Percentiles rank a stretch among this genome's conserved stretches.
phyloP scores from a whole-genome alignment of 2,113 vertebrate species.

The Microcebus tavaratra region DNA sequence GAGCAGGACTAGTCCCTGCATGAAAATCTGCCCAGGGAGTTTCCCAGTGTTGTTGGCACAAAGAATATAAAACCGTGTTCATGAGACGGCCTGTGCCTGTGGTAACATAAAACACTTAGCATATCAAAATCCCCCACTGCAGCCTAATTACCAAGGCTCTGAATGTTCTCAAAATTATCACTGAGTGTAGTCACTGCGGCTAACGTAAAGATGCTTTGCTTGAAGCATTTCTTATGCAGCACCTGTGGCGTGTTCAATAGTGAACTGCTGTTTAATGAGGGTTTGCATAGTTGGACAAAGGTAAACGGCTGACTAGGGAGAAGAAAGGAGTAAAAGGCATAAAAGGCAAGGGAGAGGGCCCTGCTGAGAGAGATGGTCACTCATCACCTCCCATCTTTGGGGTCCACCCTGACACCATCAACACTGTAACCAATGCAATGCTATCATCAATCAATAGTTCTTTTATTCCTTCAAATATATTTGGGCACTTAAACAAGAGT shows the following conservation, averaged over 20 bases:
- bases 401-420: not conserved
- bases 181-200: not conserved
- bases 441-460: not conserved
- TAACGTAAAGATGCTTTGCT: not conserved
- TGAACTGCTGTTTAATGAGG: not conserved
- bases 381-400: not conserved
- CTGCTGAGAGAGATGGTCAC: not conserved
- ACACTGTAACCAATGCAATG: not conserved
- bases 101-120: not conserved
- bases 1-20: not conserved
- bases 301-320: not conserved
- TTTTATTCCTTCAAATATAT: not conserved
- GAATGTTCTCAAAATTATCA: not conserved
- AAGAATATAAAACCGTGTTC: not conserved
- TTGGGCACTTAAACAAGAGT: not conserved
- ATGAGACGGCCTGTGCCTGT: not conserved
- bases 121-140: not conserved
- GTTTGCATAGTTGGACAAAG: not conserved
- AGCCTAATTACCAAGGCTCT: not conserved
- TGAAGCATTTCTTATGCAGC: not conserved
- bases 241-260: not conserved
- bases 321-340: not conserved
- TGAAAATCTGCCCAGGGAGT: not conserved
- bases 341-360: not conserved
- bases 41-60: not conserved